Evolutionary conservation across 2,797 vertebrate species (phyloP), one percentile per base, ranked within the genome.

Genomic region (Cynopterus sphinx): DNA sequence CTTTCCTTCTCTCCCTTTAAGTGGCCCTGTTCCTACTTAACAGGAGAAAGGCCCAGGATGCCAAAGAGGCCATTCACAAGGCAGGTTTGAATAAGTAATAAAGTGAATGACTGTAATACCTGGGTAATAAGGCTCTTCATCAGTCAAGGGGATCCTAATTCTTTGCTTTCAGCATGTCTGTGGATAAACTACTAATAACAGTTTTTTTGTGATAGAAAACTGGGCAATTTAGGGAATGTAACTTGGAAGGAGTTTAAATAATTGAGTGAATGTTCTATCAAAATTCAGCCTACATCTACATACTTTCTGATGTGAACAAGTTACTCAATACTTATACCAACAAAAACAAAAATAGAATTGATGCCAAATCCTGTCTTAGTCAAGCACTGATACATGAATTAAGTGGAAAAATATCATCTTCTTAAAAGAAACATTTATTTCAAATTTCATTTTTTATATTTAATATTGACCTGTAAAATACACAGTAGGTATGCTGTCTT

Each of bases 401-500:
- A 87, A 91, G 31, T 51, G 21, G 63, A 26, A 90, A 86, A 89
- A 39, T 15, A 91, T 9, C 9, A 92, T 21, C 39, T 51, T 68
- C 59, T 74, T 70, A 81, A 63, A 17, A 89, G 31, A 94, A 8
- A 71, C 10, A 24, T 11, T 43, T 85, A 61, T 61, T 51, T 73
- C 57, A 33, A 77, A 79, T 79, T 87, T 91, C 31, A 77, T 78
- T 92, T 87, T 91, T 91, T 93, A 68, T 67, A 55, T 31, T 74
- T 81, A 91, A 55, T 49, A 77, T 2, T 87, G 43, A 89, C 15
- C 63, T 77, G 59, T 70, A 83, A 95, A 91, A 67, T 57, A 84
- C 26, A 36, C 2, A 26, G 57, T 21, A 46, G 71, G 46, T 68
- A 87, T 2, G 21, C 6, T 94, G 22, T 68, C 24, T 86, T 85